phyloP scores from a whole-genome alignment of 2,113 vertebrate species.

The Hippolais icterina region DNA sequence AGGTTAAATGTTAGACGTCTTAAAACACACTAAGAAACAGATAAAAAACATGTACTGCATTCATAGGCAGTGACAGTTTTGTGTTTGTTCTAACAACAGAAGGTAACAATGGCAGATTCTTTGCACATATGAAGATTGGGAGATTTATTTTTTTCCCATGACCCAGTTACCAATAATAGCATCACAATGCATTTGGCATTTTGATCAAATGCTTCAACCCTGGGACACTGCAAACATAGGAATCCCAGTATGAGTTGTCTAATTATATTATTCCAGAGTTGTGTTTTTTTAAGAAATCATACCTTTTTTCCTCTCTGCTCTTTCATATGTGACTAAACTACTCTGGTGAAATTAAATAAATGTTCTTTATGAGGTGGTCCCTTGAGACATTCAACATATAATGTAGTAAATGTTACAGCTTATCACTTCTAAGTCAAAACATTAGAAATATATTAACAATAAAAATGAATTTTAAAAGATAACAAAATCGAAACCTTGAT shows the following conservation, averaged over 20 bases:
- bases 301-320: fast-evolving
- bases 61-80: neutral
- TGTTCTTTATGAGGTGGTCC: neutral
- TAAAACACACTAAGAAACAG: neutral
- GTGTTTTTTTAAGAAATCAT: neutral
- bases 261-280: neutral
- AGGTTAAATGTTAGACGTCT: neutral
- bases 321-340: neutral
- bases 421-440: neutral
- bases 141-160: neutral
- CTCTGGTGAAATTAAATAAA: neutral
- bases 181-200: neutral
- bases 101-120: neutral
- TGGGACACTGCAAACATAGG: neutral
- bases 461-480: neutral
- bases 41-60: neutral
- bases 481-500: neutral
- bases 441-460: neutral
- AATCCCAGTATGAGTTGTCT: neutral
- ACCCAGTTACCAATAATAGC: neutral
- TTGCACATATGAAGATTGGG: neutral
- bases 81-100: neutral
- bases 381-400: neutral
- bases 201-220: neutral
- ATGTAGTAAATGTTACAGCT: neutral